These are phyloP conservation scores for Microcebus murinus DNA, from an alignment of 2,113 vertebrate species.

Conservation along the genomic window DNA sequence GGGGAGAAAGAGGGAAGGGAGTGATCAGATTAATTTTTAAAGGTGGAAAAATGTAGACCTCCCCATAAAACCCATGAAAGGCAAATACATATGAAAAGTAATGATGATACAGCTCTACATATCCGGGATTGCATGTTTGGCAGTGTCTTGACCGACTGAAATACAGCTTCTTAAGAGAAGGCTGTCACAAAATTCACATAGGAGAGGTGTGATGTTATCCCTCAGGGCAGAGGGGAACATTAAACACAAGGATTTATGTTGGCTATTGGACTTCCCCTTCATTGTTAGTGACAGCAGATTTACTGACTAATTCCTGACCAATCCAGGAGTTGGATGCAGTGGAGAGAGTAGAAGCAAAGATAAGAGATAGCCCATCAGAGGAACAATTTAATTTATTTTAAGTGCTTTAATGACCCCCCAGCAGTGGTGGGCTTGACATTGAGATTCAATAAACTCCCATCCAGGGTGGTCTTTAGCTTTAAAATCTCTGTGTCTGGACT, in stretches of 20 bases:
- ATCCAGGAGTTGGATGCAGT: neutral
- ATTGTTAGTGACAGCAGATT: neutral
- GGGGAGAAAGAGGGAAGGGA: neutral
- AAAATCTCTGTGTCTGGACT: neutral
- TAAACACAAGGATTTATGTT: neutral
- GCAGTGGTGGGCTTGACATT: neutral
- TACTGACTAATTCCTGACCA: neutral
- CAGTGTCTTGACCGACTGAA: neutral
- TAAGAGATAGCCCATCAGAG: neutral
- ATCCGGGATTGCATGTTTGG: neutral
- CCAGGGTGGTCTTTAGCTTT: neutral
- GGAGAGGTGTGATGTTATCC: neutral
- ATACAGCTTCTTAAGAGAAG: neutral
- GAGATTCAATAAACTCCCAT: neutral
- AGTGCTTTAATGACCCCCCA: neutral
- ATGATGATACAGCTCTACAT: neutral
- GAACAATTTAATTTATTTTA: neutral
- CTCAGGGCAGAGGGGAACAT: neutral
- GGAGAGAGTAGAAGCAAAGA: neutral
- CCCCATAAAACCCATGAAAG: neutral
- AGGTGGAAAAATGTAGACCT: neutral
- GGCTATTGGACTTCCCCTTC: neutral
- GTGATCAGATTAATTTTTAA: slow-evolving; percentile 3
- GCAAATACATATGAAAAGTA: neutral
- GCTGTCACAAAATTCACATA: neutral